These are phyloP conservation scores for Anguilla rostrata DNA, from an alignment of 2,113 vertebrate species.

Conservation along the genomic window DNA sequence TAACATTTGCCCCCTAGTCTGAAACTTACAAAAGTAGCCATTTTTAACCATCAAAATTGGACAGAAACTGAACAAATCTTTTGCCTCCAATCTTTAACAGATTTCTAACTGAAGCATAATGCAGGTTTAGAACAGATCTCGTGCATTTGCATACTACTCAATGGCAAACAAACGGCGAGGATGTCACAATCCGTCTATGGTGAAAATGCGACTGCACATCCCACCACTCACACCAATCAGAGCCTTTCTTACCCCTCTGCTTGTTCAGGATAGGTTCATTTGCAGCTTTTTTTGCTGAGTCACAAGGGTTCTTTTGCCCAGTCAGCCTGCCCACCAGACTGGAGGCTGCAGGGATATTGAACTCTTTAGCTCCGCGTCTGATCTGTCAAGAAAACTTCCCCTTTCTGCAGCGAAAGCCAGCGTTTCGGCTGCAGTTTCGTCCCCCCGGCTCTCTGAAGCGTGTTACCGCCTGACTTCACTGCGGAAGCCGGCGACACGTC, in stretches of 20 bases:
- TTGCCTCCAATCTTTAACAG: background rate
- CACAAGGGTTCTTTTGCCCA: slow-evolving; percentile 58
- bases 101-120: background rate
- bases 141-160: background rate
- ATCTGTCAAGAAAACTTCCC: slow-evolving; percentile 37
- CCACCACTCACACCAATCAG: background rate
- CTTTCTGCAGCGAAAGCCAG: background rate
- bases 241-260: slow-evolving; percentile 45
- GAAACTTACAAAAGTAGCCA: background rate
- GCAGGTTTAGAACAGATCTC: background rate
- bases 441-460: background rate
- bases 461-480: background rate
- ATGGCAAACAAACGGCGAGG: background rate
- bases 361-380: slow-evolving; percentile 10
- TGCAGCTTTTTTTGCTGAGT: slow-evolving; percentile 45
- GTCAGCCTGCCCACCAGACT: slow-evolving; percentile 23
- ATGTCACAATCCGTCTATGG: background rate
- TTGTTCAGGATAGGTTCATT: slow-evolving; percentile 58
- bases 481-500: background rate
- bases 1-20: background rate
- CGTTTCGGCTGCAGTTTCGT: background rate
- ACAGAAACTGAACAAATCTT: background rate
- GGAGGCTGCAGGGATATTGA: slow-evolving; percentile 22
- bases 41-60: background rate
- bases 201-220: background rate